phyloP scores from a whole-genome alignment of 2,797 vertebrate species.

The Malacoctenus gilli region DNA sequence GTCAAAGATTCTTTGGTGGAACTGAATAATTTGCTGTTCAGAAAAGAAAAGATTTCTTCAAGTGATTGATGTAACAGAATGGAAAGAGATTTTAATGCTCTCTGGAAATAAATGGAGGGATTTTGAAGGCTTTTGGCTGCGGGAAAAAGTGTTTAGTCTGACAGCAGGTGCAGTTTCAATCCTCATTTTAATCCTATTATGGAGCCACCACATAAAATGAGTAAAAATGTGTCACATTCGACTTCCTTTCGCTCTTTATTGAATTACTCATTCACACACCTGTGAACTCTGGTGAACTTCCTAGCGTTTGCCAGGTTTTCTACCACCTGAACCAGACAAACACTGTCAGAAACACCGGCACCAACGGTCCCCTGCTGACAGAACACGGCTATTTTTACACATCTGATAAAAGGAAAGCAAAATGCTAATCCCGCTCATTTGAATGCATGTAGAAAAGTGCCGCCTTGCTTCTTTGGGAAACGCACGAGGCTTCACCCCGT shows the following conservation, averaged over 20 bases:
- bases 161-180: constrained; percentile 61
- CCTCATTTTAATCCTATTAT: constrained; percentile 37
- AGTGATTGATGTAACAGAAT: constrained; percentile 22
- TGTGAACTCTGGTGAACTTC: not conserved
- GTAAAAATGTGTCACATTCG: no score
- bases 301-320: constrained; percentile 14
- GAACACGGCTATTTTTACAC: constrained; percentile 64
- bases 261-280: no score
- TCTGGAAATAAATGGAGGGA: constrained; percentile 24
- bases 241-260: no score
- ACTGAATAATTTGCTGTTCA: constrained; percentile 15
- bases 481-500: not conserved
- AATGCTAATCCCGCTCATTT: constrained; percentile 77
- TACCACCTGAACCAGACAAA: constrained; percentile 27
- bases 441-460: constrained; percentile 61
- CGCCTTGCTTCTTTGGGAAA: constrained; percentile 36
- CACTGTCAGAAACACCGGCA: constrained; percentile 6
- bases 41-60: constrained; percentile 13
- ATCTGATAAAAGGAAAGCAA: constrained; percentile 47
- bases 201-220: constrained; percentile 24
- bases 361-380: constrained; percentile 25
- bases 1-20: constrained; percentile 13
- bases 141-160: constrained; percentile 20
- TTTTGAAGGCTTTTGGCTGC: constrained; percentile 24
- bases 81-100: constrained; percentile 13